Evolutionary conservation across 2,888 invertebrate species (phyloP), one percentile per base, ranked within the genome.

Genomic region (Ischnus inquisitorius): DNA sequence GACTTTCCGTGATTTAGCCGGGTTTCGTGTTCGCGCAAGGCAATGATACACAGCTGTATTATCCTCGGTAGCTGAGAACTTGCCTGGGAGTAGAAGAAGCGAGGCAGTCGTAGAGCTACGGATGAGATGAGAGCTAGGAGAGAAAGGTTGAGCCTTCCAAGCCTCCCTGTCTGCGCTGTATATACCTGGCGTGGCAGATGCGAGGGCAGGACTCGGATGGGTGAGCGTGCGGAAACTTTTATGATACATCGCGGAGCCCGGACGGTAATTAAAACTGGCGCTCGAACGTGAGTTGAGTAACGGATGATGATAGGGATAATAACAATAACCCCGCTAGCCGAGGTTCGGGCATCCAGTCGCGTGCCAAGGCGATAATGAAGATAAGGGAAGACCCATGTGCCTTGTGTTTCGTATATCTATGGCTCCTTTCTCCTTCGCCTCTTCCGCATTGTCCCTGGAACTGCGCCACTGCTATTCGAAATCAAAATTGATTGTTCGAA

Each of bases 211-310:
- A 76, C 82, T 81, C 76, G 81, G 75, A 78, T 75, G 78, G 82
- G 51, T 72, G 71, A 79, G 83, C 81, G 83, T 77, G 85, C 78
- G 76, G 82, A 87, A 89, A 89, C 88, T 89, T 89, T 88, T 87
- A 85, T 88, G 89, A 89, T 89, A 88, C 88, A 89, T 89, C 87
- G 87, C 46, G 67, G 84, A 82, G 43, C 84, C 85, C 62, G 74
- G 81, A 64, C 79, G 84, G 88, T 89, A 89, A 89, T 89, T 89
- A 89, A 89, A 89, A 89, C 84, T 88, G 87, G 86, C 88, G 82
- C 84, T 85, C 68, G 79, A 86, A 86, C 89, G 89, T 89, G 89
- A 87, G 85, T 78, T 68, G 87, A 72, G 83, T 88, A 85, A 86
- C 87, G 83, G 86, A 89, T 85, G 86, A 88, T 87, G 87, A 87